phyloP scores from a whole-genome alignment of 1,140 invertebrate genomes.

The Leptinotarsa defecta region DNA sequence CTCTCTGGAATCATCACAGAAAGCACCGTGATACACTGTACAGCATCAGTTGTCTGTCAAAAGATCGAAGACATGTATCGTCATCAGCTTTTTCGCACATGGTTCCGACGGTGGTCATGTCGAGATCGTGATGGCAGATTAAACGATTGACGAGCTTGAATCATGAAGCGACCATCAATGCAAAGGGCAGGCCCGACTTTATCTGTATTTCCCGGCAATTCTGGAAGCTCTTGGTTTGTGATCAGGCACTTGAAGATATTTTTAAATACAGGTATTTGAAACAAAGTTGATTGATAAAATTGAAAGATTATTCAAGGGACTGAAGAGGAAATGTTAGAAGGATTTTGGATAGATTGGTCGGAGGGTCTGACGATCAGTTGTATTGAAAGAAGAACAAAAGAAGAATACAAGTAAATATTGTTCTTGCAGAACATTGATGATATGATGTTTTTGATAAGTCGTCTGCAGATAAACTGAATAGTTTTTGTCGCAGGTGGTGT shows the following conservation, averaged over 20 bases:
- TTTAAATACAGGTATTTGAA: too few relatives aligned
- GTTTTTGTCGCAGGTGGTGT: not conserved
- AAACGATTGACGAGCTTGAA: constrained; percentile 46
- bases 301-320: too few relatives aligned
- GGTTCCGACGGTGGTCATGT: constrained; percentile 47
- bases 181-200: not conserved
- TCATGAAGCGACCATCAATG: constrained; percentile 31
- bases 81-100: constrained; percentile 45
- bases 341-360: too few relatives aligned
- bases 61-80: constrained; percentile 31
- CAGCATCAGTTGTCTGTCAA: constrained; percentile 38
- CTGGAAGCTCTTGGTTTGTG: not conserved
- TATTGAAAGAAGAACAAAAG: too few relatives aligned
- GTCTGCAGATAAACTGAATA: too few relatives aligned
- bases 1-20: not conserved
- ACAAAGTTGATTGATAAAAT: too few relatives aligned
- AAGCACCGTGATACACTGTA: not conserved
- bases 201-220: not conserved
- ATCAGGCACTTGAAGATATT: too few relatives aligned
- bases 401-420: too few relatives aligned
- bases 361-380: too few relatives aligned
- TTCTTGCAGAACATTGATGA: too few relatives aligned
- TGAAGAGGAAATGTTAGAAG: too few relatives aligned
- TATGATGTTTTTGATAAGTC: too few relatives aligned
- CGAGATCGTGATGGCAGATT: constrained; percentile 50